These are phyloP conservation scores for Elgonia sp. DNA, from an alignment of 2,888 invertebrate genomes.

Conservation along the genomic window DNA sequence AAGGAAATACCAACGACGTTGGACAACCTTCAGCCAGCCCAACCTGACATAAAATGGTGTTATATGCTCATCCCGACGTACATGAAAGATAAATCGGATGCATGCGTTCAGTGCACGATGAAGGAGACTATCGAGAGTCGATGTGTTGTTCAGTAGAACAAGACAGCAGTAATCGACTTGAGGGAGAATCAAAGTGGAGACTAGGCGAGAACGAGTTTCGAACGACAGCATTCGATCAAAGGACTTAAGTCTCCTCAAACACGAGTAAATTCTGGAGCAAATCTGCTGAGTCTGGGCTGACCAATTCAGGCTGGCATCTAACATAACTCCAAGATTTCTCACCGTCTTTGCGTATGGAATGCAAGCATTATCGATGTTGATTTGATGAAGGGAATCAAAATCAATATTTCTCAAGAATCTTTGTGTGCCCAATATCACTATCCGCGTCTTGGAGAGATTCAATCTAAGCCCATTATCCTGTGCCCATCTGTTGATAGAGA, in stretches of 20 bases:
- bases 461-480: neutral
- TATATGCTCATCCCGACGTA: neutral
- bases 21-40: neutral
- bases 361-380: neutral
- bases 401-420: neutral
- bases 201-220: neutral
- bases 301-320: neutral
- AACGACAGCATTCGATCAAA: neutral
- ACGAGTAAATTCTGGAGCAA: neutral
- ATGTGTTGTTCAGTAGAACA: neutral
- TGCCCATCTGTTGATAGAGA: neutral
- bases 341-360: constrained; percentile 8
- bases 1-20: neutral
- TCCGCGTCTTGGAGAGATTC: neutral
- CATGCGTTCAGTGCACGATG: neutral
- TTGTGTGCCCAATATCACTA: neutral
- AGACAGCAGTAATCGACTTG: constrained; percentile 9
- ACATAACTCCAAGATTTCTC: neutral
- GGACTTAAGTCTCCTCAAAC: neutral
- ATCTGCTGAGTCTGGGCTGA: neutral
- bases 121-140: neutral
- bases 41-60: neutral
- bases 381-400: neutral
- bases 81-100: neutral
- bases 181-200: neutral